Evolutionary conservation across 2,113 vertebrate species (phyloP).

Genomic region (Megalops atlanticus): DNA sequence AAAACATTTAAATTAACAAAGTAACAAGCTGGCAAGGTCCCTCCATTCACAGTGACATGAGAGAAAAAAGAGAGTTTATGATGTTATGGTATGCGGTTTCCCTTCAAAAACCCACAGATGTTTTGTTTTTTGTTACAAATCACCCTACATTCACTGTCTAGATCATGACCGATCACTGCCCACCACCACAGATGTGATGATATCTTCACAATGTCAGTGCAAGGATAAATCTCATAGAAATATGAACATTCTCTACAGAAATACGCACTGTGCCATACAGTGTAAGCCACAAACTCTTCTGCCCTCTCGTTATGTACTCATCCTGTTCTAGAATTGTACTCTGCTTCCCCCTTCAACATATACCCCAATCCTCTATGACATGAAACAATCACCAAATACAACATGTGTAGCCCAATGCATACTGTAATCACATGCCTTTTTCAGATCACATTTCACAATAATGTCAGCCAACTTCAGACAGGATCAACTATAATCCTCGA

Average conservation of each 20-base stretch:
- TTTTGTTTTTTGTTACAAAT: not conserved
- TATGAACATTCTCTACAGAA: conserved; percentile 7
- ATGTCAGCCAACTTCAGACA: not conserved
- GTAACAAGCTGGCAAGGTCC: not conserved
- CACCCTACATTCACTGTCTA: not conserved
- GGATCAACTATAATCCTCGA: not conserved
- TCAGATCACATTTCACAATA: not conserved
- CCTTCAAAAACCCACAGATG: not conserved
- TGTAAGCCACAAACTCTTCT: not conserved
- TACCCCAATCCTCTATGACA: not conserved
- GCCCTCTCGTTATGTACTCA: not conserved
- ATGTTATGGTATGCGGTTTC: not conserved
- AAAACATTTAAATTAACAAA: not conserved
- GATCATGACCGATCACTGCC: not conserved
- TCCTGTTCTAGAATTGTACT: not conserved
- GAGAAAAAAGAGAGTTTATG: not conserved
- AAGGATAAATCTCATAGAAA: not conserved
- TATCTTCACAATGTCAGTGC: not conserved
- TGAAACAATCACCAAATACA: not conserved
- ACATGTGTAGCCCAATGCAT: not conserved
- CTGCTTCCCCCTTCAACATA: not conserved
- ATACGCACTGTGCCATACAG: not conserved
- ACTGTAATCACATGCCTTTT: not conserved
- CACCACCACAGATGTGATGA: not conserved
- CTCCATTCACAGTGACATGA: not conserved